Percentiles rank a stretch among this genome's conserved stretches.
Evolutionary conservation across 1,140 invertebrate genomes (phyloP).

Genomic region (Nymphalis io): DNA sequence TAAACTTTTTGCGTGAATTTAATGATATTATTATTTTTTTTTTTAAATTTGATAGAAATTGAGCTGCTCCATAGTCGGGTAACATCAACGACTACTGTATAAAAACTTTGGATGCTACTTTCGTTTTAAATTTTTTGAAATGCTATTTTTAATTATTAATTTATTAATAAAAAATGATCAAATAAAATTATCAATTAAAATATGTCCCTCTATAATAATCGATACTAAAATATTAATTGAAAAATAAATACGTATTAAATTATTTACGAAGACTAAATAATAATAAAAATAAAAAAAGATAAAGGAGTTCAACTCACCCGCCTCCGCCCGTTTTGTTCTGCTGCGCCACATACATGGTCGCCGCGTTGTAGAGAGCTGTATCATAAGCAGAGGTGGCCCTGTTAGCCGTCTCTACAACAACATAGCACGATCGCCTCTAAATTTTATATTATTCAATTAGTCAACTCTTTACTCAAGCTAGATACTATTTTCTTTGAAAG

Average conservation of each 20-base stretch:
- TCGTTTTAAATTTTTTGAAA: no score
- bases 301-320: slow-evolving; percentile 54
- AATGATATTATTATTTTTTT: neutral
- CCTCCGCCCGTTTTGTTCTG: slow-evolving; percentile 84
- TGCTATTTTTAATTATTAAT: no score
- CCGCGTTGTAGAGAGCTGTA: slow-evolving; percentile 95
- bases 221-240: no score
- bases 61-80: neutral
- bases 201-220: no score
- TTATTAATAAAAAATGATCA: no score
- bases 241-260: no score
- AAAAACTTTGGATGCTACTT: no score
- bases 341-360: slow-evolving; percentile 95
- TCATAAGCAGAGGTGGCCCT: slow-evolving; percentile 88
- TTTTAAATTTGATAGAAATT: neutral
- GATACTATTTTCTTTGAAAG: neutral
- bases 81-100: neutral
- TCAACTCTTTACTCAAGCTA: slow-evolving; percentile 17
- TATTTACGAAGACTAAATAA: no score
- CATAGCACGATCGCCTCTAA: slow-evolving; percentile 43
- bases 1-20: no score
- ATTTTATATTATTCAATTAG: slow-evolving; percentile 23
- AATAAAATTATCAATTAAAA: no score
- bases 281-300: neutral
- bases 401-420: slow-evolving; percentile 80